phyloP scores from a whole-genome alignment of 2,888 invertebrate genomes.

The Trissolcus brochymenae region DNA sequence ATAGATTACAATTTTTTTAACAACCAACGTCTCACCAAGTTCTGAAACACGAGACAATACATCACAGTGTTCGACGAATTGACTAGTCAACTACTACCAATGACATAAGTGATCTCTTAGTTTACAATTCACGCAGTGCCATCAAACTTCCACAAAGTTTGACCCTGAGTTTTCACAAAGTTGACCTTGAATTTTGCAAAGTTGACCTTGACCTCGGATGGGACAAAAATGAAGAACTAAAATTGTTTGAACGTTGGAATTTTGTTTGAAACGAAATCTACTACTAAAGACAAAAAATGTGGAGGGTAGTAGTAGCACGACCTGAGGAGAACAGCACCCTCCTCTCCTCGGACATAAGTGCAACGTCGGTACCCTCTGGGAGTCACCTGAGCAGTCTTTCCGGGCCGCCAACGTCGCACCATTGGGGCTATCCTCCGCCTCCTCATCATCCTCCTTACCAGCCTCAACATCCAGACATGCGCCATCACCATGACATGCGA shows the following conservation, averaged over 20 bases:
- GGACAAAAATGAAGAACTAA: too few relatives aligned
- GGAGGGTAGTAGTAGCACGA: slow-evolving; percentile 74
- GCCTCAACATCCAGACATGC: slow-evolving; percentile 67
- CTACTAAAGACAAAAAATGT: slow-evolving; percentile 63
- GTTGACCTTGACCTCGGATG: too few relatives aligned
- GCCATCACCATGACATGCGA: slow-evolving; percentile 70
- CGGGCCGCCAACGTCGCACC: slow-evolving; percentile 63
- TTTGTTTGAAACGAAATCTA: not conserved
- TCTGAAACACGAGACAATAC: too few relatives aligned
- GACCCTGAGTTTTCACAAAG: too few relatives aligned
- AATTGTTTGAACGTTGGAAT: not conserved
- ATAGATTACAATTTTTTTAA: too few relatives aligned
- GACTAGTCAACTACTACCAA: too few relatives aligned
- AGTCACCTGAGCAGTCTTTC: slow-evolving; percentile 63
- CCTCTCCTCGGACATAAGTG: slow-evolving; percentile 71
- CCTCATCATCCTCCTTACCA: slow-evolving; percentile 67
- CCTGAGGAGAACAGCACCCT: slow-evolving; percentile 73
- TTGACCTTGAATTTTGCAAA: too few relatives aligned
- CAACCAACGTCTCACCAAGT: too few relatives aligned
- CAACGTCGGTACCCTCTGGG: slow-evolving; percentile 61
- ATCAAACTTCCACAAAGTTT: too few relatives aligned
- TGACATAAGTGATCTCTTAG: too few relatives aligned
- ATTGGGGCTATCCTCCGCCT: slow-evolving; percentile 66
- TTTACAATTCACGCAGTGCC: too few relatives aligned
- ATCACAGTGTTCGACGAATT: too few relatives aligned